Evolutionary conservation across 2,888 invertebrate genomes (phyloP).

Genomic region (Drosophila monieri): DNA sequence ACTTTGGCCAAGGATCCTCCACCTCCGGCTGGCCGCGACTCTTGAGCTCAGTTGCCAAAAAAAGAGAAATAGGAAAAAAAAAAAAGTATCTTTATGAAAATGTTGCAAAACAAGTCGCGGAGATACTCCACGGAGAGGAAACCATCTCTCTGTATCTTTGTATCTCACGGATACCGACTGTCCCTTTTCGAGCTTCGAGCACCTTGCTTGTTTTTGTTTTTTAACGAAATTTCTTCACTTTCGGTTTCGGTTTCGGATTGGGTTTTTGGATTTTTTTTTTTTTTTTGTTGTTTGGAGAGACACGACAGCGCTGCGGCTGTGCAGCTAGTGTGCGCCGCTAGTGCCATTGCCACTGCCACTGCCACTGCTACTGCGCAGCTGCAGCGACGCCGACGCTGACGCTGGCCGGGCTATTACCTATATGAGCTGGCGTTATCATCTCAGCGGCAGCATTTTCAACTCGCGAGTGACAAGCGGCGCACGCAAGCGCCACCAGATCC

Average conservation of each 20-base stretch:
- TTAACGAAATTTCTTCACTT: constrained; percentile 72
- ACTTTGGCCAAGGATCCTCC: not conserved
- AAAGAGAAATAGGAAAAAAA: too few species aligned
- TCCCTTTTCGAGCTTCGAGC: constrained; percentile 35
- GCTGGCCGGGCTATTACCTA: constrained; percentile 66
- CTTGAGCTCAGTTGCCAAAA: not conserved
- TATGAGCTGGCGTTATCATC: constrained; percentile 82
- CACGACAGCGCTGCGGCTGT: constrained; percentile 6
- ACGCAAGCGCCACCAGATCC: constrained; percentile 42
- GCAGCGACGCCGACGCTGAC: constrained; percentile 45
- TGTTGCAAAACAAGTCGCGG: constrained; percentile 66
- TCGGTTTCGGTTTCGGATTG: constrained; percentile 58
- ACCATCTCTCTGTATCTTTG: constrained; percentile 5
- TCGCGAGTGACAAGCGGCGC: constrained; percentile 83
- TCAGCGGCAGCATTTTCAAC: constrained; percentile 82
- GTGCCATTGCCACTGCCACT: constrained; percentile 31
- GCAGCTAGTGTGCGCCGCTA: not conserved
- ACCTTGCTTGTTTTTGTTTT: constrained; percentile 32
- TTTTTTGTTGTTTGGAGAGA: not conserved
- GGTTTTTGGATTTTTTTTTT: not conserved
- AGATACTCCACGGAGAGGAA: constrained; percentile 12
- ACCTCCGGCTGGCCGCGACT: constrained; percentile 2
- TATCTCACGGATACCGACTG: constrained; percentile 3
- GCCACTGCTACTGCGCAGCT: constrained; percentile 29
- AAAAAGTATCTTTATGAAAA: constrained; percentile 34